These are phyloP conservation scores for Yponomeuta cagnagella DNA, from an alignment of 2,888 invertebrate genomes.

Conservation along the genomic window DNA sequence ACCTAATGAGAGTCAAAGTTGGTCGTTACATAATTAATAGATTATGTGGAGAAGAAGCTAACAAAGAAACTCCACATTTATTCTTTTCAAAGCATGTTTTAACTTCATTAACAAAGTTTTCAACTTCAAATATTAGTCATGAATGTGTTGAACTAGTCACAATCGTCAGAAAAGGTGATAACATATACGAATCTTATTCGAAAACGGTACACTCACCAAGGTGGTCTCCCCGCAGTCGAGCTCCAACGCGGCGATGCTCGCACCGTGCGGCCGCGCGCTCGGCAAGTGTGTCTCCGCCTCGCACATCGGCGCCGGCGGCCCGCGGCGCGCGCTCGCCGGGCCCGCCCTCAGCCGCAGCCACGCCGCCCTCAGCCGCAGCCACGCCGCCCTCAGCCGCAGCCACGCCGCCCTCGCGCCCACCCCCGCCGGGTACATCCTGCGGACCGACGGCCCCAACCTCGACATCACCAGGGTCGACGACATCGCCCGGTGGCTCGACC, in stretches of 20 bases:
- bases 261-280: conserved; percentile 32
- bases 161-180: too few relatives aligned
- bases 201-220: too few relatives aligned
- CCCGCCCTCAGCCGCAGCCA: conserved; percentile 15
- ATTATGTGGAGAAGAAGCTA: too few relatives aligned
- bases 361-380: conserved; percentile 16
- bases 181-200: too few relatives aligned
- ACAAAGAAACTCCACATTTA: too few relatives aligned
- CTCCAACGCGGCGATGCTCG: conserved; percentile 33
- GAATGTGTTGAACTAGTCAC: too few relatives aligned
- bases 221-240: conserved; percentile 33
- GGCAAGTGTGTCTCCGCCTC: conserved; percentile 69
- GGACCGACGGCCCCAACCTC: conserved; percentile 43
- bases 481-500: conserved; percentile 63
- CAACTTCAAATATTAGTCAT: too few relatives aligned
- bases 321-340: conserved; percentile 24
- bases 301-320: conserved; percentile 35
- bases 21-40: too few relatives aligned
- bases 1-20: too few relatives aligned
- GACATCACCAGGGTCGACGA: conserved; percentile 68
- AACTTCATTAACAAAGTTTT: too few relatives aligned
- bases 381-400: conserved; percentile 35
- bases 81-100: too few relatives aligned
- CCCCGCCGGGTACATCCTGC: conserved; percentile 58
- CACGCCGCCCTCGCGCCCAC: conserved; percentile 38